These are phyloP conservation scores for Trichechus manatus DNA, from an alignment of 2,113 vertebrate species.

Conservation along the genomic window DNA sequence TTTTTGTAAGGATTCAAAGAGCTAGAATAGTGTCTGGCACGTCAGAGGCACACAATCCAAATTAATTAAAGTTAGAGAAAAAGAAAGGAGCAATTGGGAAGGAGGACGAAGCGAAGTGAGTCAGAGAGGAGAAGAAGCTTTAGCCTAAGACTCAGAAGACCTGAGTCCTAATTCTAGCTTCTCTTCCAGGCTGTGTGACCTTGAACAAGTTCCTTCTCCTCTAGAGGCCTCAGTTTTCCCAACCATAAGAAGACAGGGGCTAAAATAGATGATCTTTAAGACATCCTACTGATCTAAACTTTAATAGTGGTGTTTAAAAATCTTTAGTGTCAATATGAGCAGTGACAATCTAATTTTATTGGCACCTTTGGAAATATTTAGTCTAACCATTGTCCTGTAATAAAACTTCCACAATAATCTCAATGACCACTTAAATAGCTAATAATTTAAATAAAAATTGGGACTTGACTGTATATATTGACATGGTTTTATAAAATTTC, in stretches of 20 bases:
- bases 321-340: slow-evolving; percentile 24
- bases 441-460: slow-evolving; percentile 59
- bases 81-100: not conserved
- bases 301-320: not conserved
- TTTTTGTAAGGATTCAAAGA: not conserved
- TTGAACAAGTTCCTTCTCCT: not conserved
- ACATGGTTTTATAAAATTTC: slow-evolving; percentile 41
- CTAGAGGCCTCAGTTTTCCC: not conserved
- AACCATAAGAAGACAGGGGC: not conserved
- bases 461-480: not conserved
- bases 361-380: slow-evolving; percentile 36
- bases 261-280: not conserved
- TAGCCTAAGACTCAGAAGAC: not conserved
- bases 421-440: not conserved
- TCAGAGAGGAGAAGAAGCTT: not conserved
- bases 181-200: not conserved
- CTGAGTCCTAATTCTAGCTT: slow-evolving; percentile 9
- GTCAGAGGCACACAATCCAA: not conserved
- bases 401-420: slow-evolving; percentile 32
- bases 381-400: not conserved
- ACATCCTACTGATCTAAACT: slow-evolving; percentile 1
- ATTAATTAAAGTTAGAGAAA: slow-evolving; percentile 7
- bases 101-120: not conserved
- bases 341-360: not conserved
- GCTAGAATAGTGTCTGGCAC: not conserved